phyloP scores from a whole-genome alignment of 2,888 invertebrate species.

The Ganaspis brasiliensis region DNA sequence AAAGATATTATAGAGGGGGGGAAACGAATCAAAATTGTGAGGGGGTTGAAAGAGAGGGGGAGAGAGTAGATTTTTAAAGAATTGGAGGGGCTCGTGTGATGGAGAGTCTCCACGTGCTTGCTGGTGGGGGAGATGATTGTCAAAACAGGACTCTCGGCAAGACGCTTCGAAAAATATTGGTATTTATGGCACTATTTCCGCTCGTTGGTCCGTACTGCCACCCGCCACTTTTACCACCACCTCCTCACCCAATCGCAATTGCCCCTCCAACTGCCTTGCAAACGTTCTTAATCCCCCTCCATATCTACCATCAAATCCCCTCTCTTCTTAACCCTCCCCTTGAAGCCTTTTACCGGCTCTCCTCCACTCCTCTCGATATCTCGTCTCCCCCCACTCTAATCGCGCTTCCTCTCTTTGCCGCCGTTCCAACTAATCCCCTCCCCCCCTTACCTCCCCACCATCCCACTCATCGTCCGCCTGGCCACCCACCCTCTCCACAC shows the following conservation, averaged over 20 bases:
- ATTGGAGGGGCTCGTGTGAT: constrained; percentile 37
- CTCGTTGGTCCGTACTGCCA: constrained; percentile 52
- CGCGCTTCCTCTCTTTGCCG: constrained; percentile 49
- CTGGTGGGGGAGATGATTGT: constrained; percentile 71
- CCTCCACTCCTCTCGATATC: constrained; percentile 50
- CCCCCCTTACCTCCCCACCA: constrained; percentile 46
- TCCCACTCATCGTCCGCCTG: no score
- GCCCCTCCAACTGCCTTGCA: constrained; percentile 50
- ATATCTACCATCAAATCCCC: constrained; percentile 44
- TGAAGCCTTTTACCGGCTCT: constrained; percentile 50
- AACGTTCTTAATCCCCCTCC: constrained; percentile 43
- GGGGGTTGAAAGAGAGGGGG: constrained; percentile 60
- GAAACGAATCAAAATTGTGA: constrained; percentile 64
- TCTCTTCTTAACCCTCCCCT: constrained; percentile 57
- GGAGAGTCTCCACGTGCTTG: constrained; percentile 40
- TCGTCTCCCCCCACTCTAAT: constrained; percentile 50
- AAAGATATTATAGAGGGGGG: background rate
- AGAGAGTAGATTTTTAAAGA: constrained; percentile 48
- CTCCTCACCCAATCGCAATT: constrained; percentile 52
- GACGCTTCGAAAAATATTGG: constrained; percentile 77
- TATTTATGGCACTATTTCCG: constrained; percentile 78
- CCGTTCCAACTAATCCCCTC: constrained; percentile 51
- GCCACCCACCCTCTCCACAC: constrained; percentile 52
- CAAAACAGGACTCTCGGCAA: constrained; percentile 75
- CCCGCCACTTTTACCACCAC: constrained; percentile 50